Evolutionary conservation across 2,113 vertebrate genomes (phyloP).

Genomic region (Malurus cyaneus): DNA sequence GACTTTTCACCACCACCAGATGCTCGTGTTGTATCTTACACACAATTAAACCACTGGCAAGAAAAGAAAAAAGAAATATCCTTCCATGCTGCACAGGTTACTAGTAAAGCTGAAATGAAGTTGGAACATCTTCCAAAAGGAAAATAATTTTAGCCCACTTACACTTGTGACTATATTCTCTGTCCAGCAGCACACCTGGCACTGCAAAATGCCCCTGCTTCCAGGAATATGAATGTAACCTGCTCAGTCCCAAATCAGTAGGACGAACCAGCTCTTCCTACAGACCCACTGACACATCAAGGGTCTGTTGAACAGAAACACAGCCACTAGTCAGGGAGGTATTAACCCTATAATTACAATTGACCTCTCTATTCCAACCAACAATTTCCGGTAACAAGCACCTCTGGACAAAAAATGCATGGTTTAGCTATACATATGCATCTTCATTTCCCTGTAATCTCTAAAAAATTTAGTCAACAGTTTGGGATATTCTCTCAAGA

Average conservation of each 20-base stretch:
- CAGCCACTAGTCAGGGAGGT: neutral
- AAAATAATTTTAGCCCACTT: neutral
- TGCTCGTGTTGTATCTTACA: neutral
- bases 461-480: neutral
- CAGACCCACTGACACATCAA: neutral
- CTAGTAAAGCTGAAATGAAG: neutral
- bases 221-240: neutral
- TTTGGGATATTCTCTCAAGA: neutral
- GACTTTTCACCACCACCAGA: neutral
- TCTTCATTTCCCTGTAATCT: neutral
- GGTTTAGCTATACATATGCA: accelerated
- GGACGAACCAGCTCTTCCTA: neutral
- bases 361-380: neutral
- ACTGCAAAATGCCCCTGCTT: neutral
- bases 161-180: neutral
- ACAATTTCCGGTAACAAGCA: neutral
- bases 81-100: neutral
- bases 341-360: neutral
- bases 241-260: neutral
- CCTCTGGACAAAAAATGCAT: neutral
- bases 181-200: neutral
- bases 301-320: neutral
- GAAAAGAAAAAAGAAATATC: neutral
- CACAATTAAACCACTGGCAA: neutral
- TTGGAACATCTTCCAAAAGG: neutral